Percentiles rank a stretch among this genome's conserved stretches.
phyloP scores from a whole-genome alignment of 2,888 invertebrate genomes.

The Morpho helenor region DNA sequence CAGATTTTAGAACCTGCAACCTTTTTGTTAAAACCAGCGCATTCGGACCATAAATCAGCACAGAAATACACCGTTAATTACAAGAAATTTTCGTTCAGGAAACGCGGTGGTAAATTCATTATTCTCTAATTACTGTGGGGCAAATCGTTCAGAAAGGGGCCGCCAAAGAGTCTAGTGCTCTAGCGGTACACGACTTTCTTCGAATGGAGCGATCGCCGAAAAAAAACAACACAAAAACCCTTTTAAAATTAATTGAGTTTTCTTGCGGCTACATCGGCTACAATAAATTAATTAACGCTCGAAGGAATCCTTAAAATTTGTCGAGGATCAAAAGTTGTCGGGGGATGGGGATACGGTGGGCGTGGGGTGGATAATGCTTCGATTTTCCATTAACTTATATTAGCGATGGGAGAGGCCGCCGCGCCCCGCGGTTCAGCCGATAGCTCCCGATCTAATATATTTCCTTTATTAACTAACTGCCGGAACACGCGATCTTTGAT shows the following conservation, averaged over 20 bases:
- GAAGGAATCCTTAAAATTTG: slow-evolving; percentile 76
- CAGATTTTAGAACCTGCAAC: too few relatives aligned
- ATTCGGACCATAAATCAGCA: too few relatives aligned
- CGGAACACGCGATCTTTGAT: slow-evolving; percentile 75
- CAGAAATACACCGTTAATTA: slow-evolving; percentile 7
- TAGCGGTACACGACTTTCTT: slow-evolving; percentile 47
- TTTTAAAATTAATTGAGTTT: slow-evolving; percentile 80
- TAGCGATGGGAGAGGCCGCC: slow-evolving; percentile 67
- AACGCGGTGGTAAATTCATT: slow-evolving; percentile 55
- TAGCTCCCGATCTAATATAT: slow-evolving; percentile 66
- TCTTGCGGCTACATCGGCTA: slow-evolving; percentile 76
- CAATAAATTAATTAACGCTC: slow-evolving; percentile 79
- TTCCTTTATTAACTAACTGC: slow-evolving; percentile 68
- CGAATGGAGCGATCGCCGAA: slow-evolving; percentile 51
- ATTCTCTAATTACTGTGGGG: slow-evolving; percentile 63
- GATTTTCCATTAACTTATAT: slow-evolving; percentile 77
- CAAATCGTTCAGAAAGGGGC: slow-evolving; percentile 51
- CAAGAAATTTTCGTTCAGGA: slow-evolving; percentile 17
- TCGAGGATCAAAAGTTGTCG: slow-evolving; percentile 73
- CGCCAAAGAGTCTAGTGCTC: slow-evolving; percentile 60
- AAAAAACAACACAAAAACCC: slow-evolving; percentile 77
- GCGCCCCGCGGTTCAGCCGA: slow-evolving; percentile 54
- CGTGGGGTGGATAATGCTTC: slow-evolving; percentile 68
- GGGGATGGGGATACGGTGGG: slow-evolving; percentile 34
- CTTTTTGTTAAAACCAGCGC: too few relatives aligned